Base-by-base conservation (phyloP, 2,797 vertebrate genomes). In the Florisuga fusca region DNA sequence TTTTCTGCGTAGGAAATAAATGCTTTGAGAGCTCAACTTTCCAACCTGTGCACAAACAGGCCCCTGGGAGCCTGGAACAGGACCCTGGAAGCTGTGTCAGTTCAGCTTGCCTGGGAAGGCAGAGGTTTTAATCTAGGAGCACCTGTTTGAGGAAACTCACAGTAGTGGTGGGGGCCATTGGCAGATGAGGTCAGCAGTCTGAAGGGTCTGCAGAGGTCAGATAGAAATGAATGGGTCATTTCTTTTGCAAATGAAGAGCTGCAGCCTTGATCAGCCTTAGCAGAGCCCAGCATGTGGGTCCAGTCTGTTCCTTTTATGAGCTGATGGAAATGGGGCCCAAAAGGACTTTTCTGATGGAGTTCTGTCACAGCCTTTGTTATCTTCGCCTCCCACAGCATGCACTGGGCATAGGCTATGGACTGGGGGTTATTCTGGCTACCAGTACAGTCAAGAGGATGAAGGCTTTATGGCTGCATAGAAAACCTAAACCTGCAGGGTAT, bases 201-300 rank as follows among this genome's bases (percentile, higher is more conserved):
- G 92, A 86, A 91, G 89, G 83, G 48, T 66, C 90, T 91, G 89
- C 33, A 41, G 73, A 95, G 87, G 87, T 92, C 87, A 86, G 59
- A 45, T 62, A 80, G 90, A 93, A 95, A 85, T 94, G 33, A 95
- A 94, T 84, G 76, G 81, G 87, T 94, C 76, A 92, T 96, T 97
- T 97, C 85, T 96, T 84, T 95, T 97, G 95, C 95, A 96, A 96
- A 94, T 94, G 90, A 96, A 94, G 93, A 95, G 79, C 84, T 76
- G 87, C 57, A 95, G 90, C 62, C 59, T 72, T 71, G 85, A 96
- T 93, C 87, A 85, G 84, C 67, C 87, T 84, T 74, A 87, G 83
- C 92, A 71, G 67, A 90, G 84, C 93, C 84, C 96, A 96, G 93
- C 95, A 90, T 93, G 96, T 93, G 96, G 66, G 93, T 95, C 89